Percentiles rank a stretch among this genome's conserved stretches.
Conservation (phyloP, 2,113 vertebrate species). For the Sapayoa aenigma region DNA sequence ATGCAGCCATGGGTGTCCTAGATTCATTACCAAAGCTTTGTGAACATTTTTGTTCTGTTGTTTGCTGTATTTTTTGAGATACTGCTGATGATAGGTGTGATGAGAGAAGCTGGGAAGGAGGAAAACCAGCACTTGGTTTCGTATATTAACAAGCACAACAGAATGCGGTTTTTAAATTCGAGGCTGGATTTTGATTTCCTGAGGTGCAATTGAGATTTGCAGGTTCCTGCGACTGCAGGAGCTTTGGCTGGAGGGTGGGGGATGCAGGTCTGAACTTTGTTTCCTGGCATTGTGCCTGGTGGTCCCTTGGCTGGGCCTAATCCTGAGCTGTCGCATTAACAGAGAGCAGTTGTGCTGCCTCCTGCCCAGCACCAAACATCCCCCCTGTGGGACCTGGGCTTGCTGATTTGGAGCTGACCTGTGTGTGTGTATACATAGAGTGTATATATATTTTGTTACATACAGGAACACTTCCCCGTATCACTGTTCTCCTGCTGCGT, state of each 20-base stretch:
- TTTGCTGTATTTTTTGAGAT: background rate
- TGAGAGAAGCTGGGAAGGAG: background rate
- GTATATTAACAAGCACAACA: background rate
- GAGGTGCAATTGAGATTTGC: background rate
- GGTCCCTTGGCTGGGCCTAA: background rate
- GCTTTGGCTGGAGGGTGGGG: background rate
- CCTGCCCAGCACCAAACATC: background rate
- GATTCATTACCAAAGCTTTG: background rate
- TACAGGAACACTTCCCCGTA: too few species aligned
- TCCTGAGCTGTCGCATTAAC: background rate
- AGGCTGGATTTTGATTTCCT: background rate
- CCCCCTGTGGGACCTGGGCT: background rate
- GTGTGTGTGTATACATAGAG: background rate
- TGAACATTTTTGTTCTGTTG: background rate
- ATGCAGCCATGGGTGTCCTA: background rate
- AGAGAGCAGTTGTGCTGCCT: background rate
- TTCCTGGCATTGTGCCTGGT: accelerated
- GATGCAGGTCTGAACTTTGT: background rate
- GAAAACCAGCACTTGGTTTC: background rate
- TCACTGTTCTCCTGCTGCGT: too few species aligned
- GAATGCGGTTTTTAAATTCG: accelerated
- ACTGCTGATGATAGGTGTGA: background rate
- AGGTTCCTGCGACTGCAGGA: background rate
- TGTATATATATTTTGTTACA: too few species aligned
- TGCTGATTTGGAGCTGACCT: background rate